Base-by-base conservation (phyloP, 1,140 invertebrate genomes). In the Pinna nobilis region DNA sequence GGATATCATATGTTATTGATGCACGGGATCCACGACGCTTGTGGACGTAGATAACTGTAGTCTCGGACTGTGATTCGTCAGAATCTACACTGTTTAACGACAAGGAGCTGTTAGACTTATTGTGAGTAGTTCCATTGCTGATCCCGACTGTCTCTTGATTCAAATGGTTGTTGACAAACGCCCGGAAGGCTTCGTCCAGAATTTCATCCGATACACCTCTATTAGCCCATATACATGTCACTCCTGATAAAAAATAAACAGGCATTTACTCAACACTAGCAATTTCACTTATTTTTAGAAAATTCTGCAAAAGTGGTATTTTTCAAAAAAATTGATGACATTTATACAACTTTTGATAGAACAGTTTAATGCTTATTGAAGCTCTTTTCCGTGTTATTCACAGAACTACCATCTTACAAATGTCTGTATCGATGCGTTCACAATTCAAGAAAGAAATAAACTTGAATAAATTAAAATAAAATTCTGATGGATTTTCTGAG, bases 181-280 rank as follows among this genome's bases (percentile, higher is more conserved):
- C 73, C 13, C 59, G 50, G n/a, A 75, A 69, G 32, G 44, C 73
- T 41, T 75, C 73, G 6, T 75, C 73, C 28, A 75, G 41, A 20
- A 75, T 75, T 57, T 75, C 73, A 41, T 75, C 73, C 18, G 73
- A 75, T 20, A 75, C 73, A 15, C 73, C 73, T 50, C 73, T 35
- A 50, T 75, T 75, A 23, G 73, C 73, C 73, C 73, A 75, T 41
- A 75, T 75, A 51, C 73, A 75, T 28, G 73, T 75, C 2, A 75
- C 50, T 25, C 73, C 72, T 74, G 20, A 25, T 41, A n/a, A 33
- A 59, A 59, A n/a, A 20, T 18, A 47, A 20, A 47, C 5, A 47
- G 2, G 20, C 44, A 0, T 47, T 47, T 47, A 18, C 44, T 2
- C 20, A 3, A 47, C 15, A 44, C 9, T 7, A 44, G 18, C 7